Conservation (phyloP, 2,113 vertebrate species). For the Tetrao urogallus region DNA sequence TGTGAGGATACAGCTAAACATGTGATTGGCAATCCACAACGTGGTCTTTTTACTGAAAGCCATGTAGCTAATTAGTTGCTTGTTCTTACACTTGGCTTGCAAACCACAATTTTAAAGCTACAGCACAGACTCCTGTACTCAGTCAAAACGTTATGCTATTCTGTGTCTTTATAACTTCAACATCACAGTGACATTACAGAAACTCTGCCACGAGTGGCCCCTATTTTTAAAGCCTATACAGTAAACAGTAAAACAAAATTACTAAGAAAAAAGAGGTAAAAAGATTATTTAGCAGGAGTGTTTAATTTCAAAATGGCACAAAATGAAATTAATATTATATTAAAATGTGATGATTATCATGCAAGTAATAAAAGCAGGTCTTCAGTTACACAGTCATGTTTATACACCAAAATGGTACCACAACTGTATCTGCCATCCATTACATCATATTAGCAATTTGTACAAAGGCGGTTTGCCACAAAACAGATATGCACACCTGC, state of each 20-base stretch:
- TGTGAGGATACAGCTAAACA: not conserved
- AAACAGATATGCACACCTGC: not conserved
- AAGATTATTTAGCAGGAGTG: not conserved
- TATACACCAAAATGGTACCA: not conserved
- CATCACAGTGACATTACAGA: not conserved
- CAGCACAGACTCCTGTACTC: constrained; percentile 1
- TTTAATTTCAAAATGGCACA: not conserved
- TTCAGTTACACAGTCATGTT: not conserved
- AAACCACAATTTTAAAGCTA: constrained; percentile 9
- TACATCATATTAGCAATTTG: not conserved
- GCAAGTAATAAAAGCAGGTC: not conserved
- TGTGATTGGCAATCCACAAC: not conserved
- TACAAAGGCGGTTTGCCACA: not conserved
- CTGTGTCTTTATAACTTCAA: not conserved
- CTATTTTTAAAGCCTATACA: not conserved
- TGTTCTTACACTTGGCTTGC: constrained; percentile 2
- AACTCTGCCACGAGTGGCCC: not conserved
- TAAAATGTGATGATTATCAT: not conserved
- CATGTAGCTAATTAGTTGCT: constrained; percentile 19
- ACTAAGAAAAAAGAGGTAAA: not conserved
- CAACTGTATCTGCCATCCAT: not conserved
- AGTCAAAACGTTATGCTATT: constrained; percentile 3
- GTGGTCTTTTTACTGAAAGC: not conserved
- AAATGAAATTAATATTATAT: not conserved
- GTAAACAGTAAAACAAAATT: not conserved